Conservation (phyloP, 1,140 invertebrate genomes). For the Drosophila pallidifrons region DNA sequence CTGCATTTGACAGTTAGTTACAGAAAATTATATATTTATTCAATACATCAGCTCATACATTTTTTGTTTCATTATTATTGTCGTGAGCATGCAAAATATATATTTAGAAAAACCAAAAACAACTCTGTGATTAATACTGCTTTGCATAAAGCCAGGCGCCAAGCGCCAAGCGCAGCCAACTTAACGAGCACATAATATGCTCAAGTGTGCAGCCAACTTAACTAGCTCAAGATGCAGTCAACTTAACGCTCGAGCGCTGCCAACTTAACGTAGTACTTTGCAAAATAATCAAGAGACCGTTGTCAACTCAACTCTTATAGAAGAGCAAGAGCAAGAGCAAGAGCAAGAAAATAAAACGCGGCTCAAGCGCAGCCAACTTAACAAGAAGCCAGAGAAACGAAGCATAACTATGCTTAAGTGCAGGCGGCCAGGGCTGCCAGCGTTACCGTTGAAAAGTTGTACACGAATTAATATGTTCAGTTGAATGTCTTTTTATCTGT, state of each 20-base stretch:
- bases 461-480: too few species aligned
- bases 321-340: not conserved
- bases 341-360: not conserved
- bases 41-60: too few species aligned
- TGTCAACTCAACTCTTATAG: not conserved
- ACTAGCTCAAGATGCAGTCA: constrained; percentile 8
- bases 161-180: constrained; percentile 6
- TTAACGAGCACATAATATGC: constrained; percentile 13
- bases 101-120: too few species aligned
- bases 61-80: not conserved
- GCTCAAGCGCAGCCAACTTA: not conserved
- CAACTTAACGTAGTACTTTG: constrained; percentile 15
- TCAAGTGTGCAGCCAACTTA: constrained; percentile 2
- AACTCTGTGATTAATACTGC: constrained; percentile 15
- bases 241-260: constrained; percentile 30
- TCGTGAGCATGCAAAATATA: constrained; percentile 20
- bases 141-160: constrained; percentile 2
- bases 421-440: not conserved
- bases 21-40: not conserved
- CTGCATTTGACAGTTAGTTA: constrained; percentile 20
- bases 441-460: not conserved
- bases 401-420: not conserved
- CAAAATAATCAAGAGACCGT: constrained; percentile 1
- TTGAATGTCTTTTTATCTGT: too few species aligned
- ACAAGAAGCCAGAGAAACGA: not conserved